Evolutionary conservation across 2,888 invertebrate species (phyloP), one percentile per base, ranked within the genome.

Genomic region (Epinotia ramella): DNA sequence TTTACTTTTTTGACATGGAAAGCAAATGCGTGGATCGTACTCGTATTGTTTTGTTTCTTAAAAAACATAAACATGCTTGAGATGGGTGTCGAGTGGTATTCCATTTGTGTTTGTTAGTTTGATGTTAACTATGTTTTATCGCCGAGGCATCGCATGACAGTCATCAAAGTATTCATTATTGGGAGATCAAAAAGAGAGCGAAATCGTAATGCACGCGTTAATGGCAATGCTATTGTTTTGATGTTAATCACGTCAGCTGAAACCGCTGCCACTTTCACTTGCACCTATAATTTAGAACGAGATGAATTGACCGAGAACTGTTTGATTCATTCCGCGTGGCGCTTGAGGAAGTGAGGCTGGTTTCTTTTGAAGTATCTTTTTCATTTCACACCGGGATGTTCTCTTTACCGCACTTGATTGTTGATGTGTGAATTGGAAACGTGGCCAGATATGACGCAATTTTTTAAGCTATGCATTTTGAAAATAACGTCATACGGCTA

Each of bases 211-310:
- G 78, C 77, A 77, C 78, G 73, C 60, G 71, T 69, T 69, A 72
- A 75, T 72, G 44, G 68, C 64, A 76, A 79, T 79, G 70, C 83
- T 79, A 87, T 87, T 87, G 87, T 87, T 83, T 85, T 83, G 83
- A 82, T 83, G 78, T 63, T 65, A 64, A 70, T 64, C 40, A 18
- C 46, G 71, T 56, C 62, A 66, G 71, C 76, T 76, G 72, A 67
- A 66, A 72, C 53, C 64, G 66, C 56, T 60, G 60, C 57, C 60
- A 71, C 76, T 76, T 76, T 71, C 76, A 76, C 75, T 75, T 71
- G 71, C 73, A 73, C 56, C 74, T 74, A 69, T 76, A 71, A 71
- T 71, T 71, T 44, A 46, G 71, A 71, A 66, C 66, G 44, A 66
- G 66, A 71, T 75, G 66, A 59, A 70, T 44, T 57, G 57, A 18